These are phyloP conservation scores for Auanema freiburgensis DNA, from an alignment of 2,888 invertebrate species.

Conservation along the genomic window DNA sequence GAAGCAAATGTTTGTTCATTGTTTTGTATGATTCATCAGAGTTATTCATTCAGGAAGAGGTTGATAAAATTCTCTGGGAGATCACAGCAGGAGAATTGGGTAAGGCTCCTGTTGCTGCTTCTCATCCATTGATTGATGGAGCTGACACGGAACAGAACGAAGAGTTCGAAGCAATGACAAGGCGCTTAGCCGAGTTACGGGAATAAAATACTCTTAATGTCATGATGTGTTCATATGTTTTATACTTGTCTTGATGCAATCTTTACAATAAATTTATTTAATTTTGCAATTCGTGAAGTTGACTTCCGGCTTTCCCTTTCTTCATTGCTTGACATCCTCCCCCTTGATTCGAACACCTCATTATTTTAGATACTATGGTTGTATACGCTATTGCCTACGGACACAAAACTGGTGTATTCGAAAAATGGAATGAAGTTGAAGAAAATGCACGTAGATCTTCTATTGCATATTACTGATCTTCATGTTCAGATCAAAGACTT, in stretches of 20 bases:
- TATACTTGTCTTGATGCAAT: not conserved
- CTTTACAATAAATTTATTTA: no score
- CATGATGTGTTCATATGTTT: not conserved
- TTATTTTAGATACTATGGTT: no score
- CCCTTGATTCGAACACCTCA: no score
- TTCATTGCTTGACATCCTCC: no score
- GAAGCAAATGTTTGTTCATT: slow-evolving; percentile 80
- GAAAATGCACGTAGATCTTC: slow-evolving; percentile 15
- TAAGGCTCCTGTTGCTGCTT: slow-evolving; percentile 54
- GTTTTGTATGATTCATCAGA: no score
- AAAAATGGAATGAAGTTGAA: slow-evolving; percentile 25
- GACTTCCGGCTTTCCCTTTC: no score
- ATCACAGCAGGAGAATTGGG: slow-evolving; percentile 61
- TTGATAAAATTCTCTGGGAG: slow-evolving; percentile 61
- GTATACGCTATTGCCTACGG: slow-evolving; percentile 53
- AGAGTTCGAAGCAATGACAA: slow-evolving; percentile 41
- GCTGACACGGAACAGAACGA: slow-evolving; percentile 20
- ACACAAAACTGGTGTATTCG: slow-evolving; percentile 29
- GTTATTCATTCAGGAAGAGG: slow-evolving; percentile 58
- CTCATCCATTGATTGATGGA: slow-evolving; percentile 33
- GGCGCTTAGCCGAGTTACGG: slow-evolving; percentile 41
- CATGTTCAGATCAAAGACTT: slow-evolving; percentile 41
- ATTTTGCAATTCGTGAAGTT: no score
- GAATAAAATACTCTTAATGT: slow-evolving; percentile 26
- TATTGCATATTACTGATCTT: no score